Evolutionary conservation across 2,113 vertebrate genomes (phyloP).

Genomic region (Phylloscopus trochilus): DNA sequence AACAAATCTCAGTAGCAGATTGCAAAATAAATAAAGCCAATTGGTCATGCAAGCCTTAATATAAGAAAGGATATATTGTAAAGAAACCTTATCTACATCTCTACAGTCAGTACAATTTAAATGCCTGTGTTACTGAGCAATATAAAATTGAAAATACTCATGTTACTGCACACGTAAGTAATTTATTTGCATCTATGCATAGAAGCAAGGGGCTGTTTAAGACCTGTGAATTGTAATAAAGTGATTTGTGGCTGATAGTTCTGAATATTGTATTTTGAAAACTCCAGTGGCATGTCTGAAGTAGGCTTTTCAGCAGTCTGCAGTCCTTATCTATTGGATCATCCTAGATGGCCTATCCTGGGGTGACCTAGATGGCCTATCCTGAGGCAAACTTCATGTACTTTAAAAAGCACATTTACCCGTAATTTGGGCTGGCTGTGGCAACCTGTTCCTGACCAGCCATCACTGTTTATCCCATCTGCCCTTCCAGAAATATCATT

Average conservation of each 20-base stretch:
- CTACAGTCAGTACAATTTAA: constrained; percentile 40
- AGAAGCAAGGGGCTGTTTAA: not conserved
- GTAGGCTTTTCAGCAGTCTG: not conserved
- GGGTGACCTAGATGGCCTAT: not conserved
- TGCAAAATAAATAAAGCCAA: constrained; percentile 39
- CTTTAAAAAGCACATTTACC: not conserved
- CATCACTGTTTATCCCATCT: not conserved
- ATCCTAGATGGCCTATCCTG: too few species aligned
- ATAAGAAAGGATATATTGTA: constrained; percentile 18
- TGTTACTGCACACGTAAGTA: constrained; percentile 33
- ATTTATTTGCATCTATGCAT: not conserved
- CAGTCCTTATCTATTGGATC: not conserved
- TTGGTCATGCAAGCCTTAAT: constrained; percentile 30
- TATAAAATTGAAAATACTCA: constrained; percentile 36
- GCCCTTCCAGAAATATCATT: not conserved
- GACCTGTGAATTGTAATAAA: not conserved
- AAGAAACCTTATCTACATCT: constrained; percentile 44
- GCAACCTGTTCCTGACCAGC: not conserved
- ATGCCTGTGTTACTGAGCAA: constrained; percentile 12
- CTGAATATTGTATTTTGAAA: not conserved
- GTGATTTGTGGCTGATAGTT: not conserved
- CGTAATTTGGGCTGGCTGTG: not conserved
- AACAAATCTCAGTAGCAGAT: constrained; percentile 54
- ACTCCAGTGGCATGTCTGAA: not conserved
- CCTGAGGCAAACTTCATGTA: not conserved